Conservation (phyloP, 2,113 vertebrate species). For the Cygnus buccinator region DNA sequence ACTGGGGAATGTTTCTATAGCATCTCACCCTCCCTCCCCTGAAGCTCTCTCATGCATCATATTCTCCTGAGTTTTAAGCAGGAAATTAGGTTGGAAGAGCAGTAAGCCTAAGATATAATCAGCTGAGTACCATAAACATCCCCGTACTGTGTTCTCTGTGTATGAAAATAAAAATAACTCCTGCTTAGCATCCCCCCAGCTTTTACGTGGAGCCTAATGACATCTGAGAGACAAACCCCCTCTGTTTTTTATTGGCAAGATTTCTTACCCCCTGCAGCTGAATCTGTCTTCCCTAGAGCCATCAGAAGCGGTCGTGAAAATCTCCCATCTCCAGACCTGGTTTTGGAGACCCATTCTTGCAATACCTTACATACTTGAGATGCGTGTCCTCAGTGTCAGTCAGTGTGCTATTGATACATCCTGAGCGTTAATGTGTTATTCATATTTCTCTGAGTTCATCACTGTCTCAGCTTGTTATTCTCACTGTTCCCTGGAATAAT, state of each 20-base stretch:
- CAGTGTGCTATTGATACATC: slow-evolving; percentile 44
- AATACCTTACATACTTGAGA: background rate
- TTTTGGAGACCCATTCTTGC: background rate
- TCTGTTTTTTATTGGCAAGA: background rate
- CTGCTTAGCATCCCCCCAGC: background rate
- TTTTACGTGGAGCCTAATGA: background rate
- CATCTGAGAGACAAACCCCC: background rate
- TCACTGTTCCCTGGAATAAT: slow-evolving; percentile 65
- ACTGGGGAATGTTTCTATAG: background rate
- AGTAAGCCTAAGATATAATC: slow-evolving; percentile 29
- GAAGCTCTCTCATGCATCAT: background rate
- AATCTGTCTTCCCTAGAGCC: background rate
- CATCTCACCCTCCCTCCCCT: background rate
- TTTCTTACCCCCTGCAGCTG: background rate
- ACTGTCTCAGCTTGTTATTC: slow-evolving; percentile 66
- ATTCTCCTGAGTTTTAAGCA: slow-evolving; percentile 15
- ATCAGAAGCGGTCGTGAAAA: slow-evolving; percentile 8
- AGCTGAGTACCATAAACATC: background rate
- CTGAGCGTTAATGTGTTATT: slow-evolving; percentile 62
- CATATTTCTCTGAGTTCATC: slow-evolving; percentile 72
- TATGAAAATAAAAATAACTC: background rate
- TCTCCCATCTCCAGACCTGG: background rate
- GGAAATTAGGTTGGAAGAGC: slow-evolving; percentile 41
- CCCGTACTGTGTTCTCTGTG: background rate
- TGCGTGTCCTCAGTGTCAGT: slow-evolving; percentile 3